These are phyloP conservation scores for Ivindomyrus marchei DNA, from an alignment of 2,113 vertebrate genomes.

Conservation along the genomic window DNA sequence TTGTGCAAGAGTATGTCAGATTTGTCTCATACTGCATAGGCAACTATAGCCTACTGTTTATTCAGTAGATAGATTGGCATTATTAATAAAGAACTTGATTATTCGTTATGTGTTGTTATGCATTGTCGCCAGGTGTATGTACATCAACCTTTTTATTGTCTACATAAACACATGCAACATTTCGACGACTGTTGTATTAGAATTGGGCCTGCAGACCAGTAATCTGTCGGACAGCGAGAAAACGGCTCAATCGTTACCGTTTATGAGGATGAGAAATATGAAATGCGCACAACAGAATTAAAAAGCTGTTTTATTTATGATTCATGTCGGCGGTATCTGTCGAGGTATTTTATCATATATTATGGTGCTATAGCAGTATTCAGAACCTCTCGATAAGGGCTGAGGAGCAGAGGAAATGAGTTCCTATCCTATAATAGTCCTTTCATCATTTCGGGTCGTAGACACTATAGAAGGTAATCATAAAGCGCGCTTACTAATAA, in stretches of 20 bases:
- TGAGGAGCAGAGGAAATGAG: constrained; percentile 23
- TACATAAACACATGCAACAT: constrained; percentile 58
- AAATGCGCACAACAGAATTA: constrained; percentile 51
- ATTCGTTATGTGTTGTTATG: constrained; percentile 33
- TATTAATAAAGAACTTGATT: neutral
- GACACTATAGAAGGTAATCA: neutral
- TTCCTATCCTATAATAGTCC: constrained; percentile 13
- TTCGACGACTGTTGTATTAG: constrained; percentile 50
- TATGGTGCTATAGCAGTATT: constrained; percentile 49
- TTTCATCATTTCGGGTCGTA: constrained; percentile 12
- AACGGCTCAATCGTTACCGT: constrained; percentile 44
- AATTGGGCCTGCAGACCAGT: constrained; percentile 53
- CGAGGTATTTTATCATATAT: constrained; percentile 60
- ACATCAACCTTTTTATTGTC: constrained; percentile 42
- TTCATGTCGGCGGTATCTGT: constrained; percentile 59
- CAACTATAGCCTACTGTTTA: neutral
- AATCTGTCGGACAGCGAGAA: constrained; percentile 40
- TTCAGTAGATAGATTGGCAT: neutral
- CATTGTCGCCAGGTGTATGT: constrained; percentile 53
- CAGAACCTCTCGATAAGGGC: constrained; percentile 44
- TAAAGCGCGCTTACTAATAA: neutral
- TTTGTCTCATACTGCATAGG: neutral
- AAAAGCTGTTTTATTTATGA: constrained; percentile 50
- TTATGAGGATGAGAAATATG: constrained; percentile 48
- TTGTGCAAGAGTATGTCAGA: neutral